These are phyloP conservation scores for Tineola bisselliella DNA, from an alignment of 2,888 invertebrate genomes.

Conservation along the genomic window DNA sequence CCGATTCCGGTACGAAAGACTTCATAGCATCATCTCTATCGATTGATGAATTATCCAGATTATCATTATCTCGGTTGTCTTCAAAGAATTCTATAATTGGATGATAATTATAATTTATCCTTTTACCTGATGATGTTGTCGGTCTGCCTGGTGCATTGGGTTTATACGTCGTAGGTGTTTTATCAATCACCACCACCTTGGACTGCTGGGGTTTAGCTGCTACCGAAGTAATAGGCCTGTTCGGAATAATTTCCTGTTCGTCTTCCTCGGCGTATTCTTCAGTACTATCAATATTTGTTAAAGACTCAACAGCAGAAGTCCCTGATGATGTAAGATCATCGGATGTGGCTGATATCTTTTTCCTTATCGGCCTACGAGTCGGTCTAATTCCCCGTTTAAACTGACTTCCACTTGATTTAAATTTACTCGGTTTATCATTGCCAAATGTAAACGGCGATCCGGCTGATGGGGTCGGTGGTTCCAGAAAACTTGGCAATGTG, in stretches of 20 bases:
- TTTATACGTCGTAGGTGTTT: slow-evolving; percentile 24
- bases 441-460: slow-evolving; percentile 40
- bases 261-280: slow-evolving; percentile 44
- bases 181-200: slow-evolving; percentile 37
- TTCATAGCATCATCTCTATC: slow-evolving; percentile 48
- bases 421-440: slow-evolving; percentile 43
- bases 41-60: slow-evolving; percentile 37
- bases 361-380: slow-evolving; percentile 49
- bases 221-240: slow-evolving; percentile 9
- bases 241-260: slow-evolving; percentile 23
- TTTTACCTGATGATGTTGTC: slow-evolving; percentile 42
- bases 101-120: slow-evolving; percentile 84
- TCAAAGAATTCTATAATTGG: slow-evolving; percentile 85
- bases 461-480: slow-evolving; percentile 54
- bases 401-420: slow-evolving; percentile 35
- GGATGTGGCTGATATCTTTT: slow-evolving; percentile 47
- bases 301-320: slow-evolving; percentile 44
- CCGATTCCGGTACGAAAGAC: slow-evolving; percentile 42
- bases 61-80: slow-evolving; percentile 35
- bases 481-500: slow-evolving; percentile 56
- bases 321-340: slow-evolving; percentile 55
- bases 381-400: slow-evolving; percentile 52
- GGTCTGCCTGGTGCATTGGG: slow-evolving; percentile 26
- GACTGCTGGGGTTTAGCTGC: slow-evolving; percentile 45
- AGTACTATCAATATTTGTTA: slow-evolving; percentile 33